Evolutionary conservation across 2,797 vertebrate species (phyloP).

Genomic region (Sitta carolinensis): DNA sequence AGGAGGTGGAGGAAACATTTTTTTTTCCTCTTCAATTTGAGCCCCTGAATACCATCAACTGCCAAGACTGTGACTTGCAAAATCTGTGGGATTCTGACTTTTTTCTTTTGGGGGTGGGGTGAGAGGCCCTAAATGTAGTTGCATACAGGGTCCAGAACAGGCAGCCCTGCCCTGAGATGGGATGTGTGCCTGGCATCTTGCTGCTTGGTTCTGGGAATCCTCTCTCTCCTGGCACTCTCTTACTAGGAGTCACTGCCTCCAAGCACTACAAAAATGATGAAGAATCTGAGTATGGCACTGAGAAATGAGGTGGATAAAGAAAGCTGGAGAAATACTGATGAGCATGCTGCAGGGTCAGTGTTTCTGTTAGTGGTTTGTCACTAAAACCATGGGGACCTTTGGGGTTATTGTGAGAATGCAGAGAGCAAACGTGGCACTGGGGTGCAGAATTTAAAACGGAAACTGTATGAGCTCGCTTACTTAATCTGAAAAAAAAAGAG

Average conservation of each 20-base stretch:
- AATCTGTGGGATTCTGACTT: background rate
- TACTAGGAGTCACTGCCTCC: background rate
- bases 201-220: background rate
- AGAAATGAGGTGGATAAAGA: background rate
- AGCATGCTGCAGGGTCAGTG: background rate
- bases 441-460: background rate
- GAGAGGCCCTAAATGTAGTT: background rate
- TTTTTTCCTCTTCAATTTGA: background rate
- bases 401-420: background rate
- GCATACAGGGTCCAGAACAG: background rate
- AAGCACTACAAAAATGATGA: background rate
- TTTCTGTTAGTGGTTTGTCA: background rate
- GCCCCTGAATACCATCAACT: background rate
- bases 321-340: background rate
- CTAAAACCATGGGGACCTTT: background rate
- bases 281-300: background rate
- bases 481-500: background rate
- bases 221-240: background rate
- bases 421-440: background rate
- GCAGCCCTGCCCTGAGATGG: background rate
- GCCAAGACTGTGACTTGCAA: background rate
- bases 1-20: background rate
- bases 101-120: background rate
- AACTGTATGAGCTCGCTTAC: fast-evolving
- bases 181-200: background rate